Percentiles rank a stretch among this genome's conserved stretches.
Evolutionary conservation across 2,888 invertebrate species (phyloP).

Genomic region (Drosophila kuntzei): DNA sequence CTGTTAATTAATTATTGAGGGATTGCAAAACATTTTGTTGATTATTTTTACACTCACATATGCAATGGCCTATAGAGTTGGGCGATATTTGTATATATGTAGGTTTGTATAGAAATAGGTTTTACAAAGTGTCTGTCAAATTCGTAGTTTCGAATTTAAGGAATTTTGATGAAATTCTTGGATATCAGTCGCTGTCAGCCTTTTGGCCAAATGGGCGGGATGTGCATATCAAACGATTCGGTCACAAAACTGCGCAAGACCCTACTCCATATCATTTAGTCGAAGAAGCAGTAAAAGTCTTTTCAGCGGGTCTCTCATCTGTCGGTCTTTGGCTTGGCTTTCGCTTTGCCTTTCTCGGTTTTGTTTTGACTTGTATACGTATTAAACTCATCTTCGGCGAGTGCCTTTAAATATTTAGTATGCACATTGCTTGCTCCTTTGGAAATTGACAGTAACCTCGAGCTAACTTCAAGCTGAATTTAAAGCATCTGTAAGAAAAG

Average conservation of each 20-base stretch:
- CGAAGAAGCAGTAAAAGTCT: constrained; percentile 21
- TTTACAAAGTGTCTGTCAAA: constrained; percentile 1
- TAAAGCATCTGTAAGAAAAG: constrained; percentile 19
- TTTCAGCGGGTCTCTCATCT: constrained; percentile 12
- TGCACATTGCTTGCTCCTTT: constrained; percentile 3
- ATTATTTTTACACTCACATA: constrained; percentile 2
- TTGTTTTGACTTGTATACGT: constrained; percentile 16
- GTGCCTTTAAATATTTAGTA: constrained; percentile 48
- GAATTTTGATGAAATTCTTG: constrained; percentile 69
- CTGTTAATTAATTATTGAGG: constrained; percentile 43
- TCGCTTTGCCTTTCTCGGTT: constrained; percentile 4
- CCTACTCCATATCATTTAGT: constrained; percentile 6
- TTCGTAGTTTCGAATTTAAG: constrained; percentile 46
- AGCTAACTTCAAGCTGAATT: constrained; percentile 31
- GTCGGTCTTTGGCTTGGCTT: background rate
- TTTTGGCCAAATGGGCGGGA: constrained; percentile 23
- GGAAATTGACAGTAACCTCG: constrained; percentile 22
- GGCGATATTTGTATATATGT: background rate
- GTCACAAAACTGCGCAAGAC: constrained; percentile 36
- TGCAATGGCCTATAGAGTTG: background rate
- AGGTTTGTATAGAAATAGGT: background rate
- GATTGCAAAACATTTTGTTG: constrained; percentile 14
- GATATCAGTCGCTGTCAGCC: constrained; percentile 29
- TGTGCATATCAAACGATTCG: constrained; percentile 35
- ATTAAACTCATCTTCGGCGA: constrained; percentile 21